phyloP scores from a whole-genome alignment of 35 echinoderm and acorn worm species.

The Strongylocentrotus purpuratus region DNA sequence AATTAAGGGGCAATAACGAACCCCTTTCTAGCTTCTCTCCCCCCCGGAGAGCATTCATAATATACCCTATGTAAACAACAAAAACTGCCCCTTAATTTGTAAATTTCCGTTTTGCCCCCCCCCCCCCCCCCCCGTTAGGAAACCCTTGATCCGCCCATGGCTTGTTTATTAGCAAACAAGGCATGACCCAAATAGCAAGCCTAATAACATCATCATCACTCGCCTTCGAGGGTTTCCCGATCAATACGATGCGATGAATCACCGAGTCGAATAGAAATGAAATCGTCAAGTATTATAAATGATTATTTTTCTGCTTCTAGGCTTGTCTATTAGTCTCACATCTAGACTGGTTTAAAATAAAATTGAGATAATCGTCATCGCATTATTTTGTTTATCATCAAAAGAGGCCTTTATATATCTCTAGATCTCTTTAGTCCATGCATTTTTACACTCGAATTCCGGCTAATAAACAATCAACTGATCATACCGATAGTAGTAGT shows the following conservation, averaged over 20 bases:
- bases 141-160: neutral
- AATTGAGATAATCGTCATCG: neutral
- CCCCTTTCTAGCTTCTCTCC: no score
- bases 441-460: no score
- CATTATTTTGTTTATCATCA: neutral
- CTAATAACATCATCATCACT: constrained; percentile 22
- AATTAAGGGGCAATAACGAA: no score
- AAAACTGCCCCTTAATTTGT: no score
- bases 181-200: constrained; percentile 20
- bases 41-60: no score
- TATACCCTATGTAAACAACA: no score
- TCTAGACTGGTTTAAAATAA: neutral
- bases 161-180: neutral
- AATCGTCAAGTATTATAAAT: neutral
- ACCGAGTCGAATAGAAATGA: neutral
- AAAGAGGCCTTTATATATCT: no score
- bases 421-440: no score
- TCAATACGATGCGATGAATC: constrained; percentile 5
- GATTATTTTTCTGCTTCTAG: neutral
- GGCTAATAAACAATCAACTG: no score
- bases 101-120: no score
- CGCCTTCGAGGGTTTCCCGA: neutral
- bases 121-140: no score
- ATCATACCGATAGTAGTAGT: no score
- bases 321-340: neutral